Base-by-base conservation (phyloP, 1,140 invertebrate genomes). In the Megathymus violae region DNA sequence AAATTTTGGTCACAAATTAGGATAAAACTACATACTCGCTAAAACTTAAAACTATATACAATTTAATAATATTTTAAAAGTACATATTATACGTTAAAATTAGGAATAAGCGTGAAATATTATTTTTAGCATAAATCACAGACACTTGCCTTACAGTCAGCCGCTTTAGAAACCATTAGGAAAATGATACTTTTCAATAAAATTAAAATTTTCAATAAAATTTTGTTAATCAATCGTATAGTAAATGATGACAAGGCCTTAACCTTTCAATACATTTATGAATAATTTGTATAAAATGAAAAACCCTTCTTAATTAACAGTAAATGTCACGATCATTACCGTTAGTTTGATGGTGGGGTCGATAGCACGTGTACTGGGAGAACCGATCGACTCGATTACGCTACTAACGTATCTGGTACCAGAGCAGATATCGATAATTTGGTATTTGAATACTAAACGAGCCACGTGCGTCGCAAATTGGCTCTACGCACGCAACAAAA, bases 91-190 rank as follows among this genome's bases (percentile, higher is more conserved):
- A 77, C 63, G 67, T 81, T 78, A 59, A 82, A 82, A 80, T 80
- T 83, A 85, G 70, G 75, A 83, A 88, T 86, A 88, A 89, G 87
- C 83, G 82, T 81, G 83, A 78, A 86, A 82, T 73, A 78, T 81
- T 83, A 82, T 76, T 78, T 67, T 83, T 80, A 88, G 87, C 76
- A 87, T 86, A 87, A 86, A 89, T 89, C 87, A 89, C 87, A 89
- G 85, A 85, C 87, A 82, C 80, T 85, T 87, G 77, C 73, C 80
- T 86, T 76, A 82, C 73, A 78, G 72, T 69, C 70, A 66, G 65
- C 56, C 71, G 54, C 64, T 58, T 43, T 59, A 50, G 52, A 65
- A 76, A 63, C 60, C 51, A 68, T 62, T 46, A 36, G 9, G 14
- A 43, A 44, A 46, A 59, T n/a, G 11, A 59, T 47, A 41, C 7